phyloP scores from a whole-genome alignment of 2,113 vertebrate species.

The Microcebus jonahi region DNA sequence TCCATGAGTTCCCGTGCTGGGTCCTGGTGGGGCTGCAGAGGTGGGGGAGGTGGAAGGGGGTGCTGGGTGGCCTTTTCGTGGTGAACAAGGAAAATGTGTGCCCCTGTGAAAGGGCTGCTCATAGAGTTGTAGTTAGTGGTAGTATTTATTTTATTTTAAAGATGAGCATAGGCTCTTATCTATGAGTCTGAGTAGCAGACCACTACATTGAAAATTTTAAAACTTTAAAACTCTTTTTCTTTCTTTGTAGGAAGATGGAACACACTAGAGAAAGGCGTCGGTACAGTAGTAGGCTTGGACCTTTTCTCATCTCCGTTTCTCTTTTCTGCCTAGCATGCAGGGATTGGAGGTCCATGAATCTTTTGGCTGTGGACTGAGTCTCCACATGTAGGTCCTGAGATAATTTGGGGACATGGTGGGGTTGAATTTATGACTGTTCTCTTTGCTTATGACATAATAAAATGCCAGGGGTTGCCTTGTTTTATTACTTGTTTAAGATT shows the following conservation, averaged over 20 bases:
- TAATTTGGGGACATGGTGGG: background rate
- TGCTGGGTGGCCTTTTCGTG: background rate
- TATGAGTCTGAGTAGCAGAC: background rate
- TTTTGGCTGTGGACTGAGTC: background rate
- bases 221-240: background rate
- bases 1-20: background rate
- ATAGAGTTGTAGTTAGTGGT: background rate
- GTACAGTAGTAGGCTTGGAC: background rate
- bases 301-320: background rate
- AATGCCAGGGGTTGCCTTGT: background rate
- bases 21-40: background rate
- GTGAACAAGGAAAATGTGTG: background rate
- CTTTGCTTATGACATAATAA: background rate
- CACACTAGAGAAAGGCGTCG: background rate
- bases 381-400: background rate
- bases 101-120: background rate
- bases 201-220: background rate
- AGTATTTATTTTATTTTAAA: background rate
- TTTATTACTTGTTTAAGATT: slow-evolving; percentile 60
- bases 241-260: background rate
- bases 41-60: no score
- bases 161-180: background rate
- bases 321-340: background rate
- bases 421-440: background rate
- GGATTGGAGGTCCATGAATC: background rate